Base-by-base conservation (phyloP, 2,888 invertebrate species). In the Brachycybe producta region DNA sequence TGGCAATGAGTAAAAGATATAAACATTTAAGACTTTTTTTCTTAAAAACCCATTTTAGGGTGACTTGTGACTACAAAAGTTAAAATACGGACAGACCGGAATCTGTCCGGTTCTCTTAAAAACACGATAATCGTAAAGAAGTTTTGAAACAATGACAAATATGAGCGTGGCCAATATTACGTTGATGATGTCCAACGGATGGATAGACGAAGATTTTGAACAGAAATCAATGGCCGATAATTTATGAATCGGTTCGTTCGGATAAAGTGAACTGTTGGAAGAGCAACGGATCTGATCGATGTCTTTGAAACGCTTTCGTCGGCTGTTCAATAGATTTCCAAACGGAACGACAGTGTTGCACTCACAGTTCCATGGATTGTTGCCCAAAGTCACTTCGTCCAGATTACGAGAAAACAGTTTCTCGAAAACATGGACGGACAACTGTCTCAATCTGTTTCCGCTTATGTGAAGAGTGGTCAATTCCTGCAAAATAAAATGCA, bases 291-390 rank as follows among this genome's bases (percentile, higher is more conserved):
- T 35, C 4, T 45, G 3, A 21, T 35, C 45, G n/a, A 45, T 45
- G 35, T 45, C 35, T 24, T 45, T 32, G n/a, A 45, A 34, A n/a
- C 35, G 32, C 3, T 7, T 13, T 5, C 11, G 35, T 23, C 35
- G 11, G 8, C 23, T 32, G 21, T 35, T 32, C 23, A 45, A 15
- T 15, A 35, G 17, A 26, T 45, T 15, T 17, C 19, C 2, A 7
- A 35, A 23, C 11, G 45, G 45, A 13, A 36, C 27, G 5, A 45
- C 35, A 15, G 17, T 17, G 17, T 32, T 19, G 21, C 35, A 45
- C n/a, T 45, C 35, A 28, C 45, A 35, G 35, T 45, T 45, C 45
- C 45, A 45, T 7, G 45, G 45, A 23, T 45, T 45, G 15, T 45
- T 45, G 19, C 45, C 35, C 21, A 45, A n/a, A 13, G 32, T 45